Evolutionary conservation across 2,113 vertebrate species (phyloP), one percentile per base, ranked within the genome.

Genomic region (Syngnathus floridae): DNA sequence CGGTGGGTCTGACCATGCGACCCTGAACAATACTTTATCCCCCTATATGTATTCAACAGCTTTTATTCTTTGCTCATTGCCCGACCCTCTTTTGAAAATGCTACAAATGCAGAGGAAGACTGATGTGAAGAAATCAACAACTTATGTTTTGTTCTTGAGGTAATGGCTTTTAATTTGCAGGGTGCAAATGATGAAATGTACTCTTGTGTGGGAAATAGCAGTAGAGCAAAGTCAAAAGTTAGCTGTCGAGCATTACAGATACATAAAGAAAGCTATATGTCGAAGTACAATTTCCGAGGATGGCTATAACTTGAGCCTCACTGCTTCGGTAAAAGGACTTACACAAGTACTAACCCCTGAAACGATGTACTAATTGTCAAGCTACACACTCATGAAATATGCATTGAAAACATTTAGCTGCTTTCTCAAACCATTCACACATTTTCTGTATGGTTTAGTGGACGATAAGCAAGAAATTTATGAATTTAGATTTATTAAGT

Each of bases 1-100:
- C 26, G 70, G 51, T 11, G 48, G 21, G n/a, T 69, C 49, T 66
- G 38, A 71, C 58, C 58, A 37, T 3, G n/a, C 21, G 48, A 31
- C 65, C 64, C 54, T 31, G 43, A 66, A 67, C 62, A 8, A 64
- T 43, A 51, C 78, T 66, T 72, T 64, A 65, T 65, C 58, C 73
- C 76, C 70, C 41, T n/a, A 73, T 81, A 5, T 79, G 75, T 75
- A 84, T 85, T 84, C 80, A 66, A 55, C 59, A 70, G 68, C 70
- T 78, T 81, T 75, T 72, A 80, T 64, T 77, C 72, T 38, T 70
- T 71, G 77, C 72, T 76, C 70, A 79, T 76, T 70, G 75, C 69
- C 66, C 79, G 78, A 83, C 73, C 67, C 72, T 75, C 74, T 80
- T 48, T 77, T 35, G 69, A 79, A 78, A 79, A 78, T 75, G 64